A percentile compares a stretch with the other conserved stretches of the same genome.
Evolutionary conservation across 2,888 invertebrate genomes (phyloP).

Genomic region (Eurois occulta): DNA sequence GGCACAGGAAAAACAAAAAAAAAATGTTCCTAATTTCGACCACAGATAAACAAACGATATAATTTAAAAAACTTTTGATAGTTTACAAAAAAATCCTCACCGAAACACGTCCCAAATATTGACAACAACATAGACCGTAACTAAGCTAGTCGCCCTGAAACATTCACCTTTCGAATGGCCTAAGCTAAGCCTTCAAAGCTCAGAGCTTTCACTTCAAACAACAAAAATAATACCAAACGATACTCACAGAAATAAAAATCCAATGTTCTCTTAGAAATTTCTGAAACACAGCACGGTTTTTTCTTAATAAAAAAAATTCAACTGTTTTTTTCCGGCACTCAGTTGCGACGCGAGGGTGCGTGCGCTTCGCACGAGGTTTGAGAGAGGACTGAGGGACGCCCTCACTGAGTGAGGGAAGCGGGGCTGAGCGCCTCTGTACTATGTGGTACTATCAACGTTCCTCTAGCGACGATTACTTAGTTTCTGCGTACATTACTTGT

Average conservation of each 20-base stretch:
- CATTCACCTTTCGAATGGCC: constrained; percentile 77
- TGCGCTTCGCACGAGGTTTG: constrained; percentile 72
- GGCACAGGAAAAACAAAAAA: neutral
- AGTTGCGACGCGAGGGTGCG: constrained; percentile 72
- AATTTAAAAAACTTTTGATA: neutral
- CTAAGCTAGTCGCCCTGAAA: constrained; percentile 70
- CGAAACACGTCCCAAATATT: constrained; percentile 62
- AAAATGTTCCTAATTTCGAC: too few species aligned
- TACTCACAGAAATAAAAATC: constrained; percentile 86
- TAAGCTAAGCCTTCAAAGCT: constrained; percentile 70
- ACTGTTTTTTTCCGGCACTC: constrained; percentile 78
- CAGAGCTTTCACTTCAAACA: constrained; percentile 75
- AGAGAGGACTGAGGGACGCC: constrained; percentile 84
- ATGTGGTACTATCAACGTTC: constrained; percentile 64
- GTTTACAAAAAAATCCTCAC: constrained; percentile 14
- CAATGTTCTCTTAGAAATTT: constrained; percentile 76
- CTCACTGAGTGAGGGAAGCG: constrained; percentile 81
- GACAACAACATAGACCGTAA: constrained; percentile 62
- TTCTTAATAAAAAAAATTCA: constrained; percentile 79
- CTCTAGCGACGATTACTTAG: constrained; percentile 76
- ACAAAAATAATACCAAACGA: constrained; percentile 60
- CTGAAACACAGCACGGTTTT: constrained; percentile 85
- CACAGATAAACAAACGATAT: neutral
- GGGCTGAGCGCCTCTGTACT: constrained; percentile 79
- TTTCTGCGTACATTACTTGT: constrained; percentile 76